phyloP scores from a whole-genome alignment of 2,113 vertebrate species.

The Nibea coibor region DNA sequence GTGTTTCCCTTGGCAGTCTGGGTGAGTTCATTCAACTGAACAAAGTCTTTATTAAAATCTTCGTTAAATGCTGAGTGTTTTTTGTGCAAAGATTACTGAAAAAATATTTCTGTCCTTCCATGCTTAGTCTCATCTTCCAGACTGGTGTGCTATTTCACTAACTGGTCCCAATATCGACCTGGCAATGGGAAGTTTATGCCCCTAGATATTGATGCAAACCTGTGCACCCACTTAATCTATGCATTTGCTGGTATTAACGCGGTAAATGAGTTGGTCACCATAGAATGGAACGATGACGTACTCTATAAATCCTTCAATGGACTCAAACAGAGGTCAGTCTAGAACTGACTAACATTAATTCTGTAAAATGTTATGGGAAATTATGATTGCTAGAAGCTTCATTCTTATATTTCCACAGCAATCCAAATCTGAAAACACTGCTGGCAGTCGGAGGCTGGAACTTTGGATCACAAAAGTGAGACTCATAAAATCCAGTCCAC shows the following conservation, averaged over 20 bases:
- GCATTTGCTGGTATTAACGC: slow-evolving; percentile 86
- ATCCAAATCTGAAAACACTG: slow-evolving; percentile 86
- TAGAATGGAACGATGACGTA: slow-evolving; percentile 86
- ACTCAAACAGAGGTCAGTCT: slow-evolving; percentile 83
- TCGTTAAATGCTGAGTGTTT: background rate
- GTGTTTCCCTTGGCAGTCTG: slow-evolving; percentile 42
- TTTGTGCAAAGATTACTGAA: background rate
- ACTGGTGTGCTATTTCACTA: slow-evolving; percentile 89
- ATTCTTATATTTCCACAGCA: slow-evolving; percentile 72
- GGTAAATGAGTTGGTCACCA: slow-evolving; percentile 83
- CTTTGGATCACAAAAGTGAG: slow-evolving; percentile 86
- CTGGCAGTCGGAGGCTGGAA: slow-evolving; percentile 88
- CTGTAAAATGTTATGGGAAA: background rate
- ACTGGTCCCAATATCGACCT: slow-evolving; percentile 89
- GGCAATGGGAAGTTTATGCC: slow-evolving; percentile 80
- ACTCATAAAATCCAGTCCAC: background rate
- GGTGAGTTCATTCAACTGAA: slow-evolving; percentile 60
- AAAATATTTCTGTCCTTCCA: background rate
- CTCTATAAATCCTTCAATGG: slow-evolving; percentile 85
- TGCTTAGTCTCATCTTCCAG: slow-evolving; percentile 79
- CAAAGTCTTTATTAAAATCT: background rate
- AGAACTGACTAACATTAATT: background rate
- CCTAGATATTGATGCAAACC: slow-evolving; percentile 81
- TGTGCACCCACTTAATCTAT: slow-evolving; percentile 89
- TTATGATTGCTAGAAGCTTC: background rate